Base-by-base conservation (phyloP, 2,797 vertebrate genomes). In the Premnoplex brunnescens region DNA sequence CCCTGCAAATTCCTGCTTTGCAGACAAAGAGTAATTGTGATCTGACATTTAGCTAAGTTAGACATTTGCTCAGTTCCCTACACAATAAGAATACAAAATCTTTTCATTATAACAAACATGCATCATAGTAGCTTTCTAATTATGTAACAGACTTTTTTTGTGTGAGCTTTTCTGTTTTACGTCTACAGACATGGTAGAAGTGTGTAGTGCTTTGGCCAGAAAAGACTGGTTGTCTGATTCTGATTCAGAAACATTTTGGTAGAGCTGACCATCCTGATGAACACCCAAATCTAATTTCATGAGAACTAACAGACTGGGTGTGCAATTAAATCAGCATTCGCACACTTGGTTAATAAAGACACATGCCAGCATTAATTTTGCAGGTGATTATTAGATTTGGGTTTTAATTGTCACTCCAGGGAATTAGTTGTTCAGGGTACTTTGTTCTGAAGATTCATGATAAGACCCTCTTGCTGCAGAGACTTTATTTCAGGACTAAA, bases 1-100 rank as follows among this genome's bases (percentile, higher is more conserved):
- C 64, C 69, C 34, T 39, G 64, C 62, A 93, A 18, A 75, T 71
- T 93, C 89, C 82, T 95, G 91, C 76, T 92, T 73, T 59, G 91
- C 77, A 93, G 84, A 97, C 96, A 97, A 96, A 95, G 95, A 85
- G 63, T 94, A 90, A 90, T 83, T 97, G 95, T 97, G 88, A 93
- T 34, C 46, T 97, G 97, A 93, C 96, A 95, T 97, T 97, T 97
- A 92, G 84, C 92, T 55, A 88, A 90, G 52, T 89, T 87, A 72
- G 95, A 95, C 88, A 46, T 93, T 93, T 95, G 77, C 90, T 92
- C 81, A 49, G 51, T 92, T 91, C 54, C 83, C 46, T 90, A 71
- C 95, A 93, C 60, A 91, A 22, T 54, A 37, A 71, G 91, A 93
- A 78, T 86, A 77, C 64, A 67, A 77, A 44, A 49, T 93, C 62